Evolutionary conservation across 2,113 vertebrate genomes (phyloP).

Genomic region (Eleginops maclovinus): DNA sequence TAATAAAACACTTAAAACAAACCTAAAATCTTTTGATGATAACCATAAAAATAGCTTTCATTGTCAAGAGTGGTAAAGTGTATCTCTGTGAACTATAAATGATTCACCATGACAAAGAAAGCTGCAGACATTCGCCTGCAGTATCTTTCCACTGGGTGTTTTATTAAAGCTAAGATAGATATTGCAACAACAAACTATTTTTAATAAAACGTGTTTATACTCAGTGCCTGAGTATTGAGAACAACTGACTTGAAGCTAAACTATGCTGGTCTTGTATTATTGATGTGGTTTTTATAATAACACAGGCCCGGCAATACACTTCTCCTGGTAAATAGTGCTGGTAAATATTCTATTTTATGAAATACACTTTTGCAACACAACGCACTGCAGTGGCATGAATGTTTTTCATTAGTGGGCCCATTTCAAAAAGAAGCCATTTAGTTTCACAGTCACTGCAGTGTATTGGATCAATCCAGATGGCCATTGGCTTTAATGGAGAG

Average conservation of each 20-base stretch:
- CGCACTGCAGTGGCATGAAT: not conserved
- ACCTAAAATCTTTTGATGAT: not conserved
- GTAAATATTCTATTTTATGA: not conserved
- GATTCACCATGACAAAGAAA: not conserved
- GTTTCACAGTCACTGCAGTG: not conserved
- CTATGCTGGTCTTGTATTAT: not conserved
- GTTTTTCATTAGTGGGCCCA: slow-evolving; percentile 4
- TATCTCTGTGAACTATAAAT: not conserved
- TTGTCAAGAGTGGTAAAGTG: not conserved
- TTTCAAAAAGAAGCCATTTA: slow-evolving; percentile 9
- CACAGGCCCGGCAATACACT: not conserved
- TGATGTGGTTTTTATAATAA: slow-evolving; percentile 12
- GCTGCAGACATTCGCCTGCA: not conserved
- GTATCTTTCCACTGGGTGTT: not conserved
- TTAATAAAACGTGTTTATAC: slow-evolving; percentile 22
- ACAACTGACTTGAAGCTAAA: not conserved
- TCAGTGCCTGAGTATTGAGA: not conserved
- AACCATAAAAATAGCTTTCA: not conserved
- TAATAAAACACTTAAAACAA: not conserved
- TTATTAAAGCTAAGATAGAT: slow-evolving; percentile 1
- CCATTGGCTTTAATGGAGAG: slow-evolving; percentile 17
- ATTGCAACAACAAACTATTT: slow-evolving; percentile 13
- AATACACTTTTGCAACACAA: not conserved
- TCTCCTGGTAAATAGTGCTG: not conserved
- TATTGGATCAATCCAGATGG: slow-evolving; percentile 5